These are phyloP conservation scores for Rhorus exstirpatorius DNA, from an alignment of 2,888 invertebrate genomes.

Conservation along the genomic window DNA sequence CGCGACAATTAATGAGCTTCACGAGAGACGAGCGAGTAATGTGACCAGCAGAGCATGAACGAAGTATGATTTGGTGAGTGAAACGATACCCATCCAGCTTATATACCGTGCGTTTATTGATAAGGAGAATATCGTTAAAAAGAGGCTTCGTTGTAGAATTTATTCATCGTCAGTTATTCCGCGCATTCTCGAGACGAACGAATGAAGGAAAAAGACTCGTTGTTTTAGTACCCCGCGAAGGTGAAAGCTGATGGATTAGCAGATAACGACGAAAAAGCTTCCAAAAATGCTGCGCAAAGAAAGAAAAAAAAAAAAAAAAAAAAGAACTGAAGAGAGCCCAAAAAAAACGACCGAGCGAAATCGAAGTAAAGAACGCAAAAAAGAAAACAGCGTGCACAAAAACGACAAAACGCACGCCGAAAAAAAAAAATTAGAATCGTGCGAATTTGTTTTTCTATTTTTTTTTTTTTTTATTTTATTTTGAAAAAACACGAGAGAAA, in stretches of 20 bases:
- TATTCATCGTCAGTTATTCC: neutral
- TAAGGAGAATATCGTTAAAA: neutral
- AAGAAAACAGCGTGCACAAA: too few relatives aligned
- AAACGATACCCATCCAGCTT: too few relatives aligned
- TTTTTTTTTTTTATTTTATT: neutral
- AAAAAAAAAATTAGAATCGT: neutral
- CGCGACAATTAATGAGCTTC: neutral
- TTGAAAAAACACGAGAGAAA: constrained; percentile 1
- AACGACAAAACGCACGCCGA: neutral
- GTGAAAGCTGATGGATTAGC: neutral
- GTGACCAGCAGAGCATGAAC: neutral
- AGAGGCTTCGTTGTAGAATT: neutral
- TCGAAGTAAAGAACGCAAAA: too few relatives aligned
- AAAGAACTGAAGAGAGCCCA: neutral
- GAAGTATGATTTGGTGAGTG: neutral
- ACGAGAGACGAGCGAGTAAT: neutral
- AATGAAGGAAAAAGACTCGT: constrained; percentile 13
- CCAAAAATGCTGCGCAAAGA: neutral
- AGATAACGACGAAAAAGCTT: neutral
- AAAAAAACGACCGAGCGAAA: neutral
- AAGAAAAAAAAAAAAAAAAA: too few relatives aligned
- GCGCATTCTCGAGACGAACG: constrained; percentile 12
- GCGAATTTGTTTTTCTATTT: neutral
- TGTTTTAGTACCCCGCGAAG: neutral
- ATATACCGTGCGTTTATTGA: neutral